phyloP scores from a whole-genome alignment of 2,797 vertebrate genomes.

The Darevskia mixta region DNA sequence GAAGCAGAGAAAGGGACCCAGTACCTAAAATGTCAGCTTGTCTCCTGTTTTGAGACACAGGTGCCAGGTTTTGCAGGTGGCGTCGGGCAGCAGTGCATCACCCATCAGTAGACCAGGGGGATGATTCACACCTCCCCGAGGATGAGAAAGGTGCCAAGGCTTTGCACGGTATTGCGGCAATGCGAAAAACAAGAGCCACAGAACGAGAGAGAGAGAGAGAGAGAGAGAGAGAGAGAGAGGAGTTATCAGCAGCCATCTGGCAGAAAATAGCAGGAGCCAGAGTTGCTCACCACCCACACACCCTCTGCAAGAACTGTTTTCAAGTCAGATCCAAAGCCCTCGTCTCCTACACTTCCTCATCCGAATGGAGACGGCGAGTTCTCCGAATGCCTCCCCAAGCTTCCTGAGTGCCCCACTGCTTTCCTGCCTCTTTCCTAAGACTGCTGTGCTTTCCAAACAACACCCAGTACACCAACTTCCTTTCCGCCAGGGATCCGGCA shows the following conservation, averaged over 20 bases:
- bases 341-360: neutral
- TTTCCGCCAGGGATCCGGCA: neutral
- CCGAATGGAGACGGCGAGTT: neutral
- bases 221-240: neutral
- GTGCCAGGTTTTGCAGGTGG: neutral
- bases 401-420: neutral
- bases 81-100: neutral
- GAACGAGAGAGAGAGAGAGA: neutral
- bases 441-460: neutral
- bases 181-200: constrained; percentile 4
- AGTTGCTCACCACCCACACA: constrained; percentile 14
- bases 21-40: neutral
- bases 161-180: neutral
- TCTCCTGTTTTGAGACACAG: neutral
- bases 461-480: neutral
- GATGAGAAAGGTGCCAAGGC: neutral
- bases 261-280: constrained; percentile 12
- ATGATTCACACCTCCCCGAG: neutral
- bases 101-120: neutral
- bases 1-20: neutral
- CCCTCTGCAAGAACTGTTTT: constrained; percentile 19
- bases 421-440: neutral
- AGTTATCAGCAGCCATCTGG: constrained; percentile 27
- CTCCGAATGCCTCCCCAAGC: neutral
- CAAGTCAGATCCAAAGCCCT: neutral